phyloP scores from a whole-genome alignment of 1,140 invertebrate genomes.

The Eciton burchellii region DNA sequence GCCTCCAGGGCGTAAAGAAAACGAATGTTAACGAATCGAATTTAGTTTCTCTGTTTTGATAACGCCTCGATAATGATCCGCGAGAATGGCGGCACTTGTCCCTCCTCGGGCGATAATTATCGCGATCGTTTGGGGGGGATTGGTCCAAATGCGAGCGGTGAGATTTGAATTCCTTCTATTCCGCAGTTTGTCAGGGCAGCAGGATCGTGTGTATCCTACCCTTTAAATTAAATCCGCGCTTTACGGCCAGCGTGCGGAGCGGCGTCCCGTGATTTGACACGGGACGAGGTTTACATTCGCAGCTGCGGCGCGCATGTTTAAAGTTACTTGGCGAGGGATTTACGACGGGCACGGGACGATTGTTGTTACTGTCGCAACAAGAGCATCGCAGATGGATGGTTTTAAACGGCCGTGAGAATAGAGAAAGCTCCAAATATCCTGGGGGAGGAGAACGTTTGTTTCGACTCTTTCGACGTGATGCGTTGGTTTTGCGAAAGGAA shows the following conservation, averaged over 20 bases:
- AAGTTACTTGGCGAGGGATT: conserved; percentile 62
- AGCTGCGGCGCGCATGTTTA: conserved; percentile 60
- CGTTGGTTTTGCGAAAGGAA: conserved; percentile 11
- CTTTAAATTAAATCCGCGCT: conserved; percentile 66
- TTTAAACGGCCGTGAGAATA: conserved; percentile 56
- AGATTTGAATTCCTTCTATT: conserved; percentile 51
- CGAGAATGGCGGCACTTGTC: conserved; percentile 22
- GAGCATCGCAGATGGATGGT: conserved; percentile 26
- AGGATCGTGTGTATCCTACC: conserved; percentile 37
- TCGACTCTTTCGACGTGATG: conserved; percentile 2
- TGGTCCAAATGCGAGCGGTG: conserved; percentile 65
- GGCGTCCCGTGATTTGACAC: conserved; percentile 56
- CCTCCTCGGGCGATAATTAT: conserved; percentile 53
- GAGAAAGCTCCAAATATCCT: conserved; percentile 47
- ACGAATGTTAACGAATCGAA: conserved; percentile 31
- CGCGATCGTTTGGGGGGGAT: conserved; percentile 52
- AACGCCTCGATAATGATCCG: conserved; percentile 60
- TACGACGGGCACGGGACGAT: conserved; percentile 53
- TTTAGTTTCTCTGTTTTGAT: conserved; percentile 24
- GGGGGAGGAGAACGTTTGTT: conserved; percentile 29
- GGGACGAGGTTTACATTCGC: conserved; percentile 55
- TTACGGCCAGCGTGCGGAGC: conserved; percentile 43
- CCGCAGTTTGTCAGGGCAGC: conserved; percentile 25
- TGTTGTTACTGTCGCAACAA: conserved; percentile 55
- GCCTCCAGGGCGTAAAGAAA: neutral